phyloP scores from a whole-genome alignment of 2,113 vertebrate genomes.

The Thunnus thynnus region DNA sequence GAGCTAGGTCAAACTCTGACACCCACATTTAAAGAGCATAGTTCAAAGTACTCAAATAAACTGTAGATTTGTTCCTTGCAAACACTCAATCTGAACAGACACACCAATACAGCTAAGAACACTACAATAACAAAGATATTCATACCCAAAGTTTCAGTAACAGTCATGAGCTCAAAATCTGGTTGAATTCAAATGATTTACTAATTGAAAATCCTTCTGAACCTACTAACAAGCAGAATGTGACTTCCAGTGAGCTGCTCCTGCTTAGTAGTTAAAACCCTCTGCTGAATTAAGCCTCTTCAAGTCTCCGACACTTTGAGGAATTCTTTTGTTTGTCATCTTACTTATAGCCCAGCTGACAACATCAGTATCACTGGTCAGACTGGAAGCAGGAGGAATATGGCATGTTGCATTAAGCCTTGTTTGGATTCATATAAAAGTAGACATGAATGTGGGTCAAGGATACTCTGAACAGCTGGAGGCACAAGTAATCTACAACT shows the following conservation, averaged over 20 bases:
- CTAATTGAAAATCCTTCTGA: no score
- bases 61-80: background rate
- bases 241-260: no score
- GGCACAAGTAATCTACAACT: background rate
- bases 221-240: no score
- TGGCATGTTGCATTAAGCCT: background rate
- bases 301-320: background rate
- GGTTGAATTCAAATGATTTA: no score
- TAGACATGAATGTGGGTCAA: background rate
- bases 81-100: background rate
- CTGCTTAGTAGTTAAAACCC: no score
- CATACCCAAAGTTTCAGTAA: no score
- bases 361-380: no score
- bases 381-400: background rate
- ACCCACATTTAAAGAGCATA: slow-evolving; percentile 21
- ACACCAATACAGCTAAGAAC: no score
- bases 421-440: background rate
- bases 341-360: background rate
- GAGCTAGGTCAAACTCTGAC: slow-evolving; percentile 58
- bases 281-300: background rate
- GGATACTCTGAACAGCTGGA: no score
- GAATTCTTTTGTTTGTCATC: background rate
- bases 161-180: no score
- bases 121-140: no score
- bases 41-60: background rate